phyloP scores from a whole-genome alignment of 1,140 invertebrate genomes.

The Aethina tumida region DNA sequence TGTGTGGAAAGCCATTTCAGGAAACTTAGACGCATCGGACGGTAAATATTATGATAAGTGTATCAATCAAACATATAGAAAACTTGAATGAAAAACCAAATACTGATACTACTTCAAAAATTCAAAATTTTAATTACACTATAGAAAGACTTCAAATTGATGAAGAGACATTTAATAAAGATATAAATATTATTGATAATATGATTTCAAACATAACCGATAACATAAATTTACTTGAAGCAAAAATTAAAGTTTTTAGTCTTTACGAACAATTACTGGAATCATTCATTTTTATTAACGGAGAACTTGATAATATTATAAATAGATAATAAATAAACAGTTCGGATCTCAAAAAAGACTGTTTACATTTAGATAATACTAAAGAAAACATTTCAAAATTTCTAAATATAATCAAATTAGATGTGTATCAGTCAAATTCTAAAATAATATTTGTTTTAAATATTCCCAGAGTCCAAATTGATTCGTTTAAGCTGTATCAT shows the following conservation, averaged over 20 bases:
- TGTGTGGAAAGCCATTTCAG: conserved; percentile 17
- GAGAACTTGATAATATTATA: conserved; percentile 5
- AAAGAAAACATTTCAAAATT: conserved; percentile 9
- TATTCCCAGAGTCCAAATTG: conserved; percentile 8
- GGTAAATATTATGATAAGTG: conserved; percentile 19
- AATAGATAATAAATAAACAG: conserved; percentile 10
- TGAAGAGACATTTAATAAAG: conserved; percentile 16
- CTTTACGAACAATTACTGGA: conserved; percentile 11
- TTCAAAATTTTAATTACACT: conserved; percentile 18
- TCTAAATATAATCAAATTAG: conserved; percentile 14
- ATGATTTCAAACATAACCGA: conserved; percentile 6
- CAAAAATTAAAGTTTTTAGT: conserved; percentile 3
- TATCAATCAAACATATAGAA: conserved; percentile 18
- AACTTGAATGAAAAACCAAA: conserved; percentile 18
- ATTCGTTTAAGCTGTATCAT: conserved; percentile 8
- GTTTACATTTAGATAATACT: conserved; percentile 8
- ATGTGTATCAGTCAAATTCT: conserved; percentile 11
- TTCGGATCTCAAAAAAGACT: conserved; percentile 11
- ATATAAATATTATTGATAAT: conserved; percentile 11
- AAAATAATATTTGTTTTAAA: conserved; percentile 14
- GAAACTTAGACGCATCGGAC: conserved; percentile 18
- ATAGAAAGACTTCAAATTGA: conserved; percentile 15
- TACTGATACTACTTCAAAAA: conserved; percentile 13
- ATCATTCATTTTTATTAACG: conserved; percentile 8
- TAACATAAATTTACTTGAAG: conserved; percentile 1